Evolutionary conservation across 2,888 invertebrate genomes (phyloP), one percentile per base, ranked within the genome.

Genomic region (Malthinus seriepunctatus): DNA sequence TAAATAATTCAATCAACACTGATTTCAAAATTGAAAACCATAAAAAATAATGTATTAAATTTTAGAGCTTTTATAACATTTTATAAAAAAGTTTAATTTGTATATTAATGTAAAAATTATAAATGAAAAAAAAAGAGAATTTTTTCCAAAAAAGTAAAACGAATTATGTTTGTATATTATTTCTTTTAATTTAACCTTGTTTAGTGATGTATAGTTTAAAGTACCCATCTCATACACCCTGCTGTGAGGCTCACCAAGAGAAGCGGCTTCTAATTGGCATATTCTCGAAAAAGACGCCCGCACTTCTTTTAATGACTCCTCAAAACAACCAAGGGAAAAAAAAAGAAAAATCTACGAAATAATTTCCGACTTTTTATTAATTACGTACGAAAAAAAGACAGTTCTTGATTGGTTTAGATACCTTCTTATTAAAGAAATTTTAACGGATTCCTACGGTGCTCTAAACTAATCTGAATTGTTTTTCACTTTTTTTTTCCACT

Each of bases 301-400:
- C 76, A 75, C 75, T 76, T 76, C 69, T 33, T 62, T 62, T 62
- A 62, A 62, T 62, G 62, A 55, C 58, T 58, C 23, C 23, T 5
- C 23, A 23, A 23, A 23, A 23, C 23, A 5, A 23, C 23, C 23
- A 3, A 23, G n/a, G n/a, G n/a, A 23, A 23, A 23, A 23, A 23
- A 23, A 5, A 2, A 23, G 2, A 23, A 23, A 23, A 55, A 58
- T 58, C 58, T 59, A 62, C 57, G 60, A 62, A 62, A 62, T 56
- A 58, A 60, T 55, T 50, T 50, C 48, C 60, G 56, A 60, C 60
- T 61, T 63, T 65, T 65, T 65, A 65, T 63, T 65, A 65, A 65
- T 65, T 59, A 65, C 63, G 46, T 50, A 34, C 23, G 23, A 23
- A 23, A 23, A n/a, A 59, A 49, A 38, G 65, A 64, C 65, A 63